A percentile compares a stretch with the other conserved stretches of the same genome.
Evolutionary conservation across 2,797 vertebrate genomes (phyloP).

Genomic region (Notoglanidium macrostoma): DNA sequence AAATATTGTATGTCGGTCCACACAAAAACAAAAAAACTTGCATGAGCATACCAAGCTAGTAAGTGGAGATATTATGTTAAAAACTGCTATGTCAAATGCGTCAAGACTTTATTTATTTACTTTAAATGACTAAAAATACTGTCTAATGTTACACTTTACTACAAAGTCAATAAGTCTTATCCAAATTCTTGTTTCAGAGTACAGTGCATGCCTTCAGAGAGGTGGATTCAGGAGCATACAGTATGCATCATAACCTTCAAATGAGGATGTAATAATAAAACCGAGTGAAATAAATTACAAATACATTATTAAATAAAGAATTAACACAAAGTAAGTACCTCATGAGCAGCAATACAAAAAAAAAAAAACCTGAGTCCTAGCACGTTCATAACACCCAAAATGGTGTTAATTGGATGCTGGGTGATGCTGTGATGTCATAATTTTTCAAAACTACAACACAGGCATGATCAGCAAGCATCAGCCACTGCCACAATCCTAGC

Average conservation of each 20-base stretch:
- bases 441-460: constrained; percentile 32
- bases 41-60: not conserved
- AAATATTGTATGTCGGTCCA: not conserved
- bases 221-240: not conserved
- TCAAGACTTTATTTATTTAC: not conserved
- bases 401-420: no score
- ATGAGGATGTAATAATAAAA: not conserved
- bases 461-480: not conserved
- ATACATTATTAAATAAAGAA: not conserved
- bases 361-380: not conserved
- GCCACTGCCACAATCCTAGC: not conserved
- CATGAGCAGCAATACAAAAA: not conserved
- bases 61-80: not conserved
- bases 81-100: not conserved
- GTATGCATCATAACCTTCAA: not conserved
- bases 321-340: not conserved
- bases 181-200: not conserved
- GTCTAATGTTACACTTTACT: not conserved
- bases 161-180: not conserved
- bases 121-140: not conserved
- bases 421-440: not conserved
- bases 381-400: not conserved
- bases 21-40: not conserved
- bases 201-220: not conserved
- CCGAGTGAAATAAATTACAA: not conserved